Percentiles rank a stretch among this genome's conserved stretches.
Evolutionary conservation across 2,113 vertebrate species (phyloP).

Genomic region (Cichladusa arquata): DNA sequence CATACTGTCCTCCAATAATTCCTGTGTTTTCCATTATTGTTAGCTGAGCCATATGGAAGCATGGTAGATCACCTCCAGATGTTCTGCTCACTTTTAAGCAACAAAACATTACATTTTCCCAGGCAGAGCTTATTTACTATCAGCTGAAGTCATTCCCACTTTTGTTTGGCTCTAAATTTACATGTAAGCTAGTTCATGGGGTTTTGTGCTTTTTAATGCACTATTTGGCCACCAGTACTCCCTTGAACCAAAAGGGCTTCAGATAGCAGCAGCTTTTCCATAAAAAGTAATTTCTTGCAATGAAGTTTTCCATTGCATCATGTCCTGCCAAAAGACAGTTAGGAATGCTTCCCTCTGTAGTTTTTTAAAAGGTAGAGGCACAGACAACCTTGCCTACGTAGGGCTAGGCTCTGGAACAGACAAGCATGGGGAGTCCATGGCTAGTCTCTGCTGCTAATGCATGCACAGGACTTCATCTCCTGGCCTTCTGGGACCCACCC

Average conservation of each 20-base stretch:
- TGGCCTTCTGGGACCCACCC: neutral
- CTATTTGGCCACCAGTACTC: neutral
- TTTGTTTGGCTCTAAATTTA: neutral
- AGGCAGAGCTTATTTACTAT: neutral
- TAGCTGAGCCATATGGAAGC: neutral
- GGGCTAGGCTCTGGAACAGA: neutral
- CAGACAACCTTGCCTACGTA: rapidly evolving
- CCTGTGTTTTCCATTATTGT: neutral
- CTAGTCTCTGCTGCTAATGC: neutral
- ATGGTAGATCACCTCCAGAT: neutral
- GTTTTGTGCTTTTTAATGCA: neutral
- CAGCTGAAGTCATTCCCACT: neutral
- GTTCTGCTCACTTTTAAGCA: neutral
- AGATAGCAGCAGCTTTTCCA: neutral
- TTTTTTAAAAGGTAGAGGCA: neutral
- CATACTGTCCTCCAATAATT: neutral
- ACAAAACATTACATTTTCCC: neutral
- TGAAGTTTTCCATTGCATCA: neutral
- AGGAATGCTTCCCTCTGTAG: neutral
- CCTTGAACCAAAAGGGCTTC: neutral
- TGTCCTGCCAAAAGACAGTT: neutral
- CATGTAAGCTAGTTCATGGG: neutral
- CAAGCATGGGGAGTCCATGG: rapidly evolving
- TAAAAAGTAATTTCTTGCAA: neutral
- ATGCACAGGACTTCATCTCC: neutral